Conservation (phyloP, 2,113 vertebrate species). For the Odobenus rosmarus region DNA sequence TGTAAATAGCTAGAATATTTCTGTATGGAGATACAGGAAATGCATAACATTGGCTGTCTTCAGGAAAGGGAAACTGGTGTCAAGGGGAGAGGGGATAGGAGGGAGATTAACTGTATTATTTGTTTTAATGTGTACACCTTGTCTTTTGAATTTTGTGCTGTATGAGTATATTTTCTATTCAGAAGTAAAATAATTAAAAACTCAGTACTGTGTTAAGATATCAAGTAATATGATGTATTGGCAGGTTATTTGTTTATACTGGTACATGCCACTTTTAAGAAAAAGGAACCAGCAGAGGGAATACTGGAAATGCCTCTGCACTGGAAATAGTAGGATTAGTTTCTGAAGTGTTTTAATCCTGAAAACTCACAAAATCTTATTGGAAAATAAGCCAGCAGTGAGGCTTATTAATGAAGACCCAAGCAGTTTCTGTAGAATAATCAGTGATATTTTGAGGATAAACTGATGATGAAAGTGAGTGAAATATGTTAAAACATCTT, state of each 20-base stretch:
- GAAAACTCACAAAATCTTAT: not conserved
- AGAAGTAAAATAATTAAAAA: not conserved
- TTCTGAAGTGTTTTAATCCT: constrained; percentile 3
- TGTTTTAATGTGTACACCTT: not conserved
- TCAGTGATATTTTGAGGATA: not conserved
- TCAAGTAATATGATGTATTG: not conserved
- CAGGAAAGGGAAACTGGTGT: not conserved
- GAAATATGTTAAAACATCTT: not conserved
- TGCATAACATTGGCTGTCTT: not conserved
- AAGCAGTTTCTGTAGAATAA: not conserved
- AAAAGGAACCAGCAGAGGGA: not conserved
- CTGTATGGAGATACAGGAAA: not conserved
- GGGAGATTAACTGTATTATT: not conserved
- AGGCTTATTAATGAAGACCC: not conserved
- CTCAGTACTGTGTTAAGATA: not conserved
- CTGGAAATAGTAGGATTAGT: not conserved
- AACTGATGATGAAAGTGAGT: not conserved
- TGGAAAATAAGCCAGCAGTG: not conserved
- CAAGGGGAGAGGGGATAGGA: not conserved
- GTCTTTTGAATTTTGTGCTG: not conserved
- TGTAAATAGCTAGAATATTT: not conserved
- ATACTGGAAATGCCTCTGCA: not conserved
- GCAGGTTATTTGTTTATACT: not conserved
- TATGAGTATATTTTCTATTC: not conserved
- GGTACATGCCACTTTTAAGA: not conserved